Percentiles rank a stretch among this genome's conserved stretches.
phyloP scores from a whole-genome alignment of 2,113 vertebrate species.

The Fukomys damarensis region DNA sequence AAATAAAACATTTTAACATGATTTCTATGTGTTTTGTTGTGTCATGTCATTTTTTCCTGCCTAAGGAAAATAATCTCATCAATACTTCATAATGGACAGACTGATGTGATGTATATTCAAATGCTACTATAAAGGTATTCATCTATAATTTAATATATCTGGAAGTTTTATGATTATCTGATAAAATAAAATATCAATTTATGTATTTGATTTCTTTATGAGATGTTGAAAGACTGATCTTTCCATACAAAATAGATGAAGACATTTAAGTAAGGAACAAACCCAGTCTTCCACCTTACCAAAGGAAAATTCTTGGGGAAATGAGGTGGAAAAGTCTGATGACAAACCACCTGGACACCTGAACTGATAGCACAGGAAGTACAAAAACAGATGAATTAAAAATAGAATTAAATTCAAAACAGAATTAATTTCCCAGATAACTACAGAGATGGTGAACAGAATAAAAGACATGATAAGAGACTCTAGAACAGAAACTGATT shows the following conservation, averaged over 20 bases:
- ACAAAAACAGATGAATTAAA: no score
- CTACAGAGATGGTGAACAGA: no score
- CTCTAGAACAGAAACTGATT: no score
- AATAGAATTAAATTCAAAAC: no score
- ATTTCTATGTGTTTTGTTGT: background rate
- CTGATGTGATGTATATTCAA: background rate
- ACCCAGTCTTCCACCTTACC: no score
- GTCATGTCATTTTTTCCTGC: background rate
- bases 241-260: background rate
- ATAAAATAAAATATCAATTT: background rate
- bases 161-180: background rate
- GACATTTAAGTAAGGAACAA: no score
- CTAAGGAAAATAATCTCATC: background rate
- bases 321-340: no score
- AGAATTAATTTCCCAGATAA: no score
- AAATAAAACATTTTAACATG: background rate
- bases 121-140: background rate
- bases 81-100: background rate
- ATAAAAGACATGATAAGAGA: no score
- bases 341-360: no score
- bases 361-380: no score
- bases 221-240: background rate
- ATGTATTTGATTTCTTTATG: background rate
- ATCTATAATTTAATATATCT: background rate
- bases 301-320: no score